Base-by-base conservation (phyloP, 53 echinoderm and acorn worm genomes). In the Antedon mediterranea region DNA sequence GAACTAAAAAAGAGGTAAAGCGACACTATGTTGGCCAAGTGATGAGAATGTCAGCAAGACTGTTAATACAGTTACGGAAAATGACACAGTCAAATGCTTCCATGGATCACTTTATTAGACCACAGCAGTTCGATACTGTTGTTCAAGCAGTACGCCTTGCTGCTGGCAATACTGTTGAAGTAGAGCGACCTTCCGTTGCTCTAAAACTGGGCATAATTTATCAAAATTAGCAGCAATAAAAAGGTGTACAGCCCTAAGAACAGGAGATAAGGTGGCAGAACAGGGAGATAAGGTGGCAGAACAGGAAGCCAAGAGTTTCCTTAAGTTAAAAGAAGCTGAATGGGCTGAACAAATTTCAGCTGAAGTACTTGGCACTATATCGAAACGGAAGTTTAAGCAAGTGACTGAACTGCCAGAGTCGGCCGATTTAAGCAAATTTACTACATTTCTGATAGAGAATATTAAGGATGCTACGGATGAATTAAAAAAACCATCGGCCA, bases 171-270 rank as follows among this genome's bases (percentile, higher is more conserved):
- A 23, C 2, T 57, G 23, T 74, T 30, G 79, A 84, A 74, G 75
- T 76, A 30, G 71, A 83, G 28, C 73, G 73, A 3, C 79, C 79
- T 30, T 84, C 84, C 32, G 79, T 84, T 43, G 84, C 84, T n/a
- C 43, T 84, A 31, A 84, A 79, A 78, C 43, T 84, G 2, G 84
- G 15, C 57, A 84, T 74, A 74, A 18, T 74, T 28, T 84, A 6
- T 27, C 30, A 15, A 79, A 73, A 31, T 28, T 84, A 41, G 84
- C 84, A 42, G 78, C 42, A 29, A 84, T 79, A 43, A 79, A 79
- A 73, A 73, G 84, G 32, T 43, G 74, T 84, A 26, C 30, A 43
- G 73, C 74, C 14, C 37, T 79, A 15, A 33, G 28, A 31, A 43
- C 7, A 28, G 79, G 79, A 15, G 79, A 84, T 28, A 79, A 74